These are phyloP conservation scores for Tragelaphus scriptus DNA, from an alignment of 2,113 vertebrate genomes.

Conservation along the genomic window DNA sequence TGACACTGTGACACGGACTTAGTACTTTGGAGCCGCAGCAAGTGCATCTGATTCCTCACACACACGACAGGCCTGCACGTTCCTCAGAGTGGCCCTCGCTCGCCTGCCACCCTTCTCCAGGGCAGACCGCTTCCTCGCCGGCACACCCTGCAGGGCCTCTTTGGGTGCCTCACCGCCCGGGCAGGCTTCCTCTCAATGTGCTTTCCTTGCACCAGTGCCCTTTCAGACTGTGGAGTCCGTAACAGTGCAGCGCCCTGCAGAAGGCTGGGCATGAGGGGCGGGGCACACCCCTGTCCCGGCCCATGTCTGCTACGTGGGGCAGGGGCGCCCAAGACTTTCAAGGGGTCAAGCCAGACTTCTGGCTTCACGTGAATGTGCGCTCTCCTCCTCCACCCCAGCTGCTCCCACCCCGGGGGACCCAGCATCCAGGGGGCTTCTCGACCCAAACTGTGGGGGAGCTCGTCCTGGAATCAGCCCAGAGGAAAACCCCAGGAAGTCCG, in stretches of 20 bases:
- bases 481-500: not conserved
- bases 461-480: not conserved
- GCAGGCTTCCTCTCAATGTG: not conserved
- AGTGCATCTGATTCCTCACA: not conserved
- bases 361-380: not conserved
- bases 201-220: not conserved
- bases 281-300: not conserved
- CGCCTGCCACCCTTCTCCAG: not conserved
- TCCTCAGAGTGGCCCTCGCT: not conserved
- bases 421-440: not conserved
- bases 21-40: not conserved
- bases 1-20: not conserved
- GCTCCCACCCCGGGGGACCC: not conserved
- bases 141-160: not conserved
- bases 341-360: not conserved
- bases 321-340: rapidly evolving
- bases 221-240: not conserved
- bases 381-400: too few relatives aligned
- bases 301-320: rapidly evolving
- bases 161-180: not conserved
- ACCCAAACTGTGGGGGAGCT: not conserved
- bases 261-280: not conserved
- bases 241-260: not conserved
- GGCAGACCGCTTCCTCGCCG: not conserved
- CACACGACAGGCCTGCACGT: not conserved